Percentiles rank a stretch among this genome's conserved stretches.
Conservation (phyloP, 2,797 vertebrate genomes). For the Trematomus bernacchii region DNA sequence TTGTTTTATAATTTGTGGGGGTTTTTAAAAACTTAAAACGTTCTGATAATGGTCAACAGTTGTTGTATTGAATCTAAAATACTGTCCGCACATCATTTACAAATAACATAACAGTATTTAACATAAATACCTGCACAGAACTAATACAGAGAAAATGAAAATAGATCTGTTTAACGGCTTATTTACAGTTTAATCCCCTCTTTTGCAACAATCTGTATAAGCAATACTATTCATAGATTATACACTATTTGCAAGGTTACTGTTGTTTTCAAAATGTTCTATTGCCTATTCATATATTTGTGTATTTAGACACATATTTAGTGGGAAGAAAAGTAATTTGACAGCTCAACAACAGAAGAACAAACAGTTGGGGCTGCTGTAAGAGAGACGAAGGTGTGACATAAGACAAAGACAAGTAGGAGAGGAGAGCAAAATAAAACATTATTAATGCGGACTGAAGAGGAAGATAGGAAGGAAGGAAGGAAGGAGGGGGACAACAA, state of each 20-base stretch:
- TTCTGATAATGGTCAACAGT: neutral
- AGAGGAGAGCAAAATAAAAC: neutral
- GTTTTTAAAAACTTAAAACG: neutral
- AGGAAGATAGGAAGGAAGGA: neutral
- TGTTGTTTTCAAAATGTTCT: neutral
- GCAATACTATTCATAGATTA: rapidly evolving
- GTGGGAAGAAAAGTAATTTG: too few relatives aligned
- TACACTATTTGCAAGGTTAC: too few relatives aligned
- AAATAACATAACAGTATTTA: too few relatives aligned
- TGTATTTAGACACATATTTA: neutral
- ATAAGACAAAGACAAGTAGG: neutral
- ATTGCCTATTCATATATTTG: neutral
- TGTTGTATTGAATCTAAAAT: neutral
- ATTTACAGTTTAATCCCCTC: neutral
- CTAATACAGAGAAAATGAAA: too few relatives aligned
- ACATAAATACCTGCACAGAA: too few relatives aligned
- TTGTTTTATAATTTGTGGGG: neutral
- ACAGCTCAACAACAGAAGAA: neutral
- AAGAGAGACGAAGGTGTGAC: neutral
- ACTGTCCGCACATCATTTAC: too few relatives aligned
- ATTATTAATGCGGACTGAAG: neutral
- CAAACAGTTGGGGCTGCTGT: neutral
- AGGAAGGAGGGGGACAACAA: neutral
- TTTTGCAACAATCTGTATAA: neutral
- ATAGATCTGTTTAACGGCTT: neutral